phyloP scores from a whole-genome alignment of 2,113 vertebrate genomes.

The Campylomormyrus tamandua region DNA sequence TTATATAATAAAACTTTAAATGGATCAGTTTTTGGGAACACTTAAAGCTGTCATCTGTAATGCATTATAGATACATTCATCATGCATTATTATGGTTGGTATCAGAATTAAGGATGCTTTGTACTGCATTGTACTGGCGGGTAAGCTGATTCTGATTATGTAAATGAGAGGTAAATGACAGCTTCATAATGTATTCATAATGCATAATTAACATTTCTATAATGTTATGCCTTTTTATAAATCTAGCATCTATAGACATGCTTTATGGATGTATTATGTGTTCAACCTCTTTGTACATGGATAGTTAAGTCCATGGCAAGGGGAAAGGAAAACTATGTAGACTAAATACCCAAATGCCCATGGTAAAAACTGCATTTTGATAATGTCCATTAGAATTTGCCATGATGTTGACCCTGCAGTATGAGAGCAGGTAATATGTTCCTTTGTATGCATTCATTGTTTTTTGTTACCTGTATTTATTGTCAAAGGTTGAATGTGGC shows the following conservation, averaged over 20 bases:
- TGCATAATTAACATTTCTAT: neutral
- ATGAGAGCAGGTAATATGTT: neutral
- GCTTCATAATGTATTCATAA: neutral
- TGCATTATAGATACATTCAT: neutral
- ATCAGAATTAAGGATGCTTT: neutral
- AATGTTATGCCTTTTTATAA: neutral
- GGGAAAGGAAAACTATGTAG: neutral
- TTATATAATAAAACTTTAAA: neutral
- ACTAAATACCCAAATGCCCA: neutral
- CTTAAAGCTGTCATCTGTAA: neutral
- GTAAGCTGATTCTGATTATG: neutral
- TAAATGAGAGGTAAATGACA: neutral
- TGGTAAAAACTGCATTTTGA: neutral
- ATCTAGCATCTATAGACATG: neutral
- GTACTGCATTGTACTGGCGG: neutral
- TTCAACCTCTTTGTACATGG: neutral
- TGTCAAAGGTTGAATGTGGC: neutral
- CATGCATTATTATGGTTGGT: neutral
- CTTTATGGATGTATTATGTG: neutral
- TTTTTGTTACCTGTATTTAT: neutral
- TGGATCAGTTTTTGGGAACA: neutral
- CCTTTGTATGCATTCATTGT: neutral
- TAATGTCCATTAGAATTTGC: neutral
- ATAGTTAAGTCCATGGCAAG: neutral
- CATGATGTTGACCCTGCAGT: neutral